phyloP scores from a whole-genome alignment of 2,797 vertebrate genomes.

The Nothura maculosa region DNA sequence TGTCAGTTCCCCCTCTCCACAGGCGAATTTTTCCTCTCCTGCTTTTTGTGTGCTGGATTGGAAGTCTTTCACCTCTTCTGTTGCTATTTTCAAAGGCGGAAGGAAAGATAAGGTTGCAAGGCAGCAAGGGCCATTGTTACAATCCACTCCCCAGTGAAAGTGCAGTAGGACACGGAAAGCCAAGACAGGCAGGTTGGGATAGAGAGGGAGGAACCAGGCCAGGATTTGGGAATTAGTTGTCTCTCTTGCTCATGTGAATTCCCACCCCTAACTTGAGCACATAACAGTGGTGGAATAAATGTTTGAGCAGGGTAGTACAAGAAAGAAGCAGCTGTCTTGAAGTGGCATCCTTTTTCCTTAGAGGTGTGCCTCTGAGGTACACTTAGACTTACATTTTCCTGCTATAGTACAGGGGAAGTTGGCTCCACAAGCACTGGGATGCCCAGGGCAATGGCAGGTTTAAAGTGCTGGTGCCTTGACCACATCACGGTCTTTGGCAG shows the following conservation, averaged over 20 bases:
- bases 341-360: not conserved
- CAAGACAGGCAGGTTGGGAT: not conserved
- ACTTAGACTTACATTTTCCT: not conserved
- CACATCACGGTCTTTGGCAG: not conserved
- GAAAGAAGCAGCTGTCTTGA: not conserved
- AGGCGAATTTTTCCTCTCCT: constrained; percentile 40
- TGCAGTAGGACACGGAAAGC: rapidly evolving
- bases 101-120: constrained; percentile 49
- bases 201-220: not conserved
- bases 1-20: constrained; percentile 33
- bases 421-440: rapidly evolving
- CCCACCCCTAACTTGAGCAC: not conserved
- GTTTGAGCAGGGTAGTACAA: not conserved
- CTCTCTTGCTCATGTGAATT: not conserved
- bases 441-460: not conserved
- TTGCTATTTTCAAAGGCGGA: constrained; percentile 56
- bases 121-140: rapidly evolving
- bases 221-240: not conserved
- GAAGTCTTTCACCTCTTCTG: constrained; percentile 56
- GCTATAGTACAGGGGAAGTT: not conserved
- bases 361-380: not conserved
- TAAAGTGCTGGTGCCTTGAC: not conserved
- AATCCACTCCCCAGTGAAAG: not conserved
- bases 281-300: not conserved
- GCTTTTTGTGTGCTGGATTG: constrained; percentile 11